A percentile compares a stretch with the other conserved stretches of the same genome.
These are phyloP conservation scores for Pogoniulus pusillus DNA, from an alignment of 2,797 vertebrate species.

Conservation along the genomic window DNA sequence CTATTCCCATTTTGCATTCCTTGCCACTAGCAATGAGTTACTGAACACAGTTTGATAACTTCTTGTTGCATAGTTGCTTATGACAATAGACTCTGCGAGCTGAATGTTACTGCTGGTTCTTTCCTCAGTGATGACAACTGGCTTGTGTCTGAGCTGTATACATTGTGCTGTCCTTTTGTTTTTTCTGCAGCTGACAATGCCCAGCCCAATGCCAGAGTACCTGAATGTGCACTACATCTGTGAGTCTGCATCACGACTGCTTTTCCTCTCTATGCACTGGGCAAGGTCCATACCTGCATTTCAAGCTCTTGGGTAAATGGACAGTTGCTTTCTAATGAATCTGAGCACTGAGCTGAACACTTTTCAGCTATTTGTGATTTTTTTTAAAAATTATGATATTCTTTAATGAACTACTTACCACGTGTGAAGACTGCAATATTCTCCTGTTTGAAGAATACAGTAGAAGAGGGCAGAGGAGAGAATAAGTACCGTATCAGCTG, in stretches of 20 bases:
- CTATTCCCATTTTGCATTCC: neutral
- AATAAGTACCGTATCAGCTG: neutral
- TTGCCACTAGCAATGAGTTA: neutral
- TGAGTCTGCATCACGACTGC: constrained; percentile 95
- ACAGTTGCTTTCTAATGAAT: neutral
- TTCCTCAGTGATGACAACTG: neutral
- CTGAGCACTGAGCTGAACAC: neutral
- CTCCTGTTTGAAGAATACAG: neutral
- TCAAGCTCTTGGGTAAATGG: constrained; percentile 92
- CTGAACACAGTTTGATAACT: neutral
- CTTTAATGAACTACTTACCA: neutral
- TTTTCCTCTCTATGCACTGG: constrained; percentile 99
- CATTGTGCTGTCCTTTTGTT: neutral
- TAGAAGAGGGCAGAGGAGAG: neutral
- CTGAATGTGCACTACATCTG: constrained; percentile 99
- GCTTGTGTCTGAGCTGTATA: neutral
- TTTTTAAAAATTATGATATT: neutral
- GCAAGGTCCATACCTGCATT: constrained; percentile 97
- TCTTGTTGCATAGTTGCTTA: neutral
- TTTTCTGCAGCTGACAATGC: constrained; percentile 88
- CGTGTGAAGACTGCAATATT: neutral
- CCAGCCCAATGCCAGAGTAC: constrained; percentile 97
- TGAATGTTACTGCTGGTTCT: neutral
- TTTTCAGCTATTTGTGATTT: neutral
- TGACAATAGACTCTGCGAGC: neutral